phyloP scores from a whole-genome alignment of 2,888 invertebrate species.

The Bembecia ichneumoniformis region DNA sequence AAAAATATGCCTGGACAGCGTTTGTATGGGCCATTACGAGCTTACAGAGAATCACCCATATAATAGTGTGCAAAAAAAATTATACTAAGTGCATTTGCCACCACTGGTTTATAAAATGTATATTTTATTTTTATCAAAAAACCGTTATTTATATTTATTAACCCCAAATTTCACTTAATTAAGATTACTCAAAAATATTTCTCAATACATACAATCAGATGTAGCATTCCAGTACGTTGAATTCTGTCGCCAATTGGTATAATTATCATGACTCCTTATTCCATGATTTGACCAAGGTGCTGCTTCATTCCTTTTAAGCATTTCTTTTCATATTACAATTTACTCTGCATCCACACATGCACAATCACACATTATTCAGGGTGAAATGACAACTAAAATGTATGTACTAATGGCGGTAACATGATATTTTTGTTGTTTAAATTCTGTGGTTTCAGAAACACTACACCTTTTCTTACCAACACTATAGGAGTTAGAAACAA shows the following conservation, averaged over 20 bases:
- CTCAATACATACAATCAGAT: constrained; percentile 53
- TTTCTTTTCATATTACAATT: constrained; percentile 11
- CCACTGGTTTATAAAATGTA: too few species aligned
- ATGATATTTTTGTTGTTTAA: constrained; percentile 18
- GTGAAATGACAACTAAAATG: constrained; percentile 30
- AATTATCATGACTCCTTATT: constrained; percentile 51
- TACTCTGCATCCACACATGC: constrained; percentile 11
- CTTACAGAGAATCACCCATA: too few species aligned
- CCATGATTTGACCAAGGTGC: constrained; percentile 58
- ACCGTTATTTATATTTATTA: too few species aligned
- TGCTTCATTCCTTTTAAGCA: constrained; percentile 63
- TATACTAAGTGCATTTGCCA: too few species aligned
- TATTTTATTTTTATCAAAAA: too few species aligned
- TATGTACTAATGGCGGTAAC: constrained; percentile 22
- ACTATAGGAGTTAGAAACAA: constrained; percentile 32
- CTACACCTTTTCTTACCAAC: constrained; percentile 27
- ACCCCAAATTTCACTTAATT: too few species aligned
- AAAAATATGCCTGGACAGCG: too few species aligned
- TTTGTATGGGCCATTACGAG: too few species aligned
- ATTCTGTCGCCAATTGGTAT: constrained; percentile 42
- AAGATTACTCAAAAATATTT: too few species aligned
- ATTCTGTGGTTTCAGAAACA: constrained; percentile 12
- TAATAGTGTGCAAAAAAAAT: too few species aligned
- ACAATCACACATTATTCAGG: constrained; percentile 21
- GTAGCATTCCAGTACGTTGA: constrained; percentile 53